Conservation (phyloP, 2,113 vertebrate genomes). For the Acanthochromis polyacanthus region DNA sequence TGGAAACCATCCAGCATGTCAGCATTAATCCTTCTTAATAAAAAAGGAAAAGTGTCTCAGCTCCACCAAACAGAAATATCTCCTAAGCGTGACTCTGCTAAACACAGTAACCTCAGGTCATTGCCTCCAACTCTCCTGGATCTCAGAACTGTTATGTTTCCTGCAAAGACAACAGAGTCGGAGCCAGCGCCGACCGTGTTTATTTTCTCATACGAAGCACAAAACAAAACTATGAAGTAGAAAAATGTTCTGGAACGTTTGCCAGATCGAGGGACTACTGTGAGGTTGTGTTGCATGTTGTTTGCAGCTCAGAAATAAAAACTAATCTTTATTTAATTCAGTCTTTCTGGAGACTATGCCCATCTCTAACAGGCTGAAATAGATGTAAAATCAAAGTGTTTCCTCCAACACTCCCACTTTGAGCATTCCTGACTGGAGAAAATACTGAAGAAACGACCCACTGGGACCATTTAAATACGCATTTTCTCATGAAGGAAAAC, state of each 20-base stretch:
- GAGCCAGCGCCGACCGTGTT: constrained; percentile 70
- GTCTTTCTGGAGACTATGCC: constrained; percentile 23
- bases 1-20: constrained; percentile 18
- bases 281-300: constrained; percentile 40
- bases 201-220: constrained; percentile 71
- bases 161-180: constrained; percentile 66
- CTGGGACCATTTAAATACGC: constrained; percentile 44
- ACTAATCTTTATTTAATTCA: constrained; percentile 9
- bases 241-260: constrained; percentile 66
- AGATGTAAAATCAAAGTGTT: constrained; percentile 51
- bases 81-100: neutral
- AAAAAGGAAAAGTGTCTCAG: neutral
- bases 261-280: constrained; percentile 57
- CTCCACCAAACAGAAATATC: neutral
- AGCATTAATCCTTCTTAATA: constrained; percentile 12
- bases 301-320: constrained; percentile 43
- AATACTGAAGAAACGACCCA: constrained; percentile 60
- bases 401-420: constrained; percentile 51
- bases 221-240: constrained; percentile 71
- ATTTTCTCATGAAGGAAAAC: constrained; percentile 70
- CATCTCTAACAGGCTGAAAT: constrained; percentile 33
- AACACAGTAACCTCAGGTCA: constrained; percentile 68
- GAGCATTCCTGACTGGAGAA: constrained; percentile 56
- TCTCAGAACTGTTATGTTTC: constrained; percentile 58
- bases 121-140: constrained; percentile 59